Percentiles rank a stretch among this genome's conserved stretches.
Evolutionary conservation across 30 jellyfish, hydroid and myxozoan genomes (phyloP).

Genomic region (Hydra vulgaris): DNA sequence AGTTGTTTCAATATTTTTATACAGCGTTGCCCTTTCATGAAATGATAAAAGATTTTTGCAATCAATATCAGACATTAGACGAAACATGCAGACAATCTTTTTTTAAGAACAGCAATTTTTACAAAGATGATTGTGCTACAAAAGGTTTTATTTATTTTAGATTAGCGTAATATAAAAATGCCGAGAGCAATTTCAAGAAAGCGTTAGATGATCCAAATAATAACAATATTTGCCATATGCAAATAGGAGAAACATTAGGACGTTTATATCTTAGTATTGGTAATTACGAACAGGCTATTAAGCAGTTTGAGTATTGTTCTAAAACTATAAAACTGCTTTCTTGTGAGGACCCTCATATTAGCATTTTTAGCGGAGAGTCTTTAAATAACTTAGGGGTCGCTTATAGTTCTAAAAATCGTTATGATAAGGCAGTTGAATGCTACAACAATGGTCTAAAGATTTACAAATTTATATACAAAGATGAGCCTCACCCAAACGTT

Average conservation of each 20-base stretch:
- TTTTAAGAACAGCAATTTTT: background rate
- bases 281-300: no score
- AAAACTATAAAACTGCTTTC: no score
- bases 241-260: no score
- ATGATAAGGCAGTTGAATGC: background rate
- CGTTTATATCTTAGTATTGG: no score
- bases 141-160: background rate
- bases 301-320: no score
- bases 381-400: background rate
- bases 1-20: background rate
- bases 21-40: background rate
- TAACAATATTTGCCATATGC: no score
- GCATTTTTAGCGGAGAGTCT: background rate
- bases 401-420: background rate
- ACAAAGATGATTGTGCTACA: background rate
- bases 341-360: background rate
- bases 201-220: background rate
- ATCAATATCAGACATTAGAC: no score
- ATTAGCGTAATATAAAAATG: background rate
- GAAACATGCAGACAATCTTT: background rate
- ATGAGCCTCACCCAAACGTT: background rate
- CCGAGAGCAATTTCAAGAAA: background rate
- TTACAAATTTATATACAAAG: background rate
- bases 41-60: background rate
- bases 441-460: background rate